A percentile compares a stretch with the other conserved stretches of the same genome.
Evolutionary conservation across 2,888 invertebrate species (phyloP).

Genomic region (Bombylius discolor): DNA sequence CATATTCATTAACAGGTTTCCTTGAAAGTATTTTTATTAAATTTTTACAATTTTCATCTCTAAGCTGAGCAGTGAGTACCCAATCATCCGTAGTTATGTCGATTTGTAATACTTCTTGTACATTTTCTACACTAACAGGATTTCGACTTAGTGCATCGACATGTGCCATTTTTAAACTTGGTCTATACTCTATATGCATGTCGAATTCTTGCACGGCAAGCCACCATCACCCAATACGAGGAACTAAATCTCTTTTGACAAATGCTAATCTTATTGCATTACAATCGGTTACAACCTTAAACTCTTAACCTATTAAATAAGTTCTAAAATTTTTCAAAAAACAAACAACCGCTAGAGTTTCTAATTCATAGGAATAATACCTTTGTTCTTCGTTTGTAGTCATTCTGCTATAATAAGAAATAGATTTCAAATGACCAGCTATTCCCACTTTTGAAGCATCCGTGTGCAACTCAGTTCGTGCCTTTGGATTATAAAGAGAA

Average conservation of each 20-base stretch:
- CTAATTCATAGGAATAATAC: constrained; percentile 23
- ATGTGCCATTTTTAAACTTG: constrained; percentile 22
- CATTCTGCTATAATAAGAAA: constrained; percentile 20
- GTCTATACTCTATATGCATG: constrained; percentile 20
- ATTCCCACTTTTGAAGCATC: constrained; percentile 17
- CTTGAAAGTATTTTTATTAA: background rate
- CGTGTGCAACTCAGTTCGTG: constrained; percentile 16
- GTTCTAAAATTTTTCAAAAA: background rate
- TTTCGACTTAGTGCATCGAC: constrained; percentile 21
- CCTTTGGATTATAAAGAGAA: constrained; percentile 11
- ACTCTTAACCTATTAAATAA: background rate
- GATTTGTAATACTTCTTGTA: background rate
- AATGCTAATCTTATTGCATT: constrained; percentile 14
- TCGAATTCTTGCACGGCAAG: constrained; percentile 21
- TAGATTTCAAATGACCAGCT: constrained; percentile 13
- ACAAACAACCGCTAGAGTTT: constrained; percentile 22
- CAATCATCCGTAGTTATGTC: background rate
- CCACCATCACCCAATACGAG: constrained; percentile 24
- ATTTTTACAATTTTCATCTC: background rate
- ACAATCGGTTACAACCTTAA: constrained; percentile 15
- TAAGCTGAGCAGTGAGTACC: background rate
- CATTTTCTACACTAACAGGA: constrained; percentile 1
- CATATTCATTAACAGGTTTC: background rate
- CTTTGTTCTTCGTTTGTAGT: constrained; percentile 18
- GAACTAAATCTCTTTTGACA: constrained; percentile 14